These are phyloP conservation scores for Allophyes oxyacanthae DNA, from an alignment of 2,888 invertebrate genomes.

Conservation along the genomic window DNA sequence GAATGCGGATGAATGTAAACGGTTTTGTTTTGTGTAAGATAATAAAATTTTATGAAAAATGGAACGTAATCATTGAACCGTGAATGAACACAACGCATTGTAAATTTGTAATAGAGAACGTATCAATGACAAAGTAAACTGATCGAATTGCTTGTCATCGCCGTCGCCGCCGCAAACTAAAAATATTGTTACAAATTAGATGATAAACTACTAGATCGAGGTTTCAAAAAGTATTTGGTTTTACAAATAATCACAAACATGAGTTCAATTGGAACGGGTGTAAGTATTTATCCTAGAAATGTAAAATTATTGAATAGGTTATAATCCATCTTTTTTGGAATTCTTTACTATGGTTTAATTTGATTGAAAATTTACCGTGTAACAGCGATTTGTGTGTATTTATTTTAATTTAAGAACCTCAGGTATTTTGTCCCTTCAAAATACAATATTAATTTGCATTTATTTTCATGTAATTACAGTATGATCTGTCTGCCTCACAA, in stretches of 20 bases:
- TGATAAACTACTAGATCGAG: conserved; percentile 40
- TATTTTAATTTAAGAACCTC: too few relatives aligned
- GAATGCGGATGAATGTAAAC: too few relatives aligned
- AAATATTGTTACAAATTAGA: conserved; percentile 46
- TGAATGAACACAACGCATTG: too few relatives aligned
- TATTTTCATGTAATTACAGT: conserved; percentile 90
- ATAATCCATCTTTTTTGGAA: conserved; percentile 57
- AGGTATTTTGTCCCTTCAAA: too few relatives aligned
- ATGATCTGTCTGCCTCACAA: conserved; percentile 99
- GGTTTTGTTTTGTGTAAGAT: too few relatives aligned
- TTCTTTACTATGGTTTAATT: conserved; percentile 60
- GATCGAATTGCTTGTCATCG: conserved; percentile 77
- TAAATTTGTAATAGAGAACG: conserved; percentile 45
- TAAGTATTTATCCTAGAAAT: conserved; percentile 86
- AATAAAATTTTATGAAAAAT: too few relatives aligned
- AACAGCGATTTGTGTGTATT: not conserved
- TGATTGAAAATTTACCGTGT: not conserved
- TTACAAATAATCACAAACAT: conserved; percentile 84
- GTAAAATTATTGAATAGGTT: conserved; percentile 57
- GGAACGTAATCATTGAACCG: too few relatives aligned
- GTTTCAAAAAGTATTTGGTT: conserved; percentile 30
- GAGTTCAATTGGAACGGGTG: conserved; percentile 99
- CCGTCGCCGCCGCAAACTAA: conserved; percentile 61
- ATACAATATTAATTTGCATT: too few relatives aligned
- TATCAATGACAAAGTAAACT: conserved; percentile 56